These are phyloP conservation scores for Eleginops maclovinus DNA, from an alignment of 2,113 vertebrate genomes.

Conservation along the genomic window DNA sequence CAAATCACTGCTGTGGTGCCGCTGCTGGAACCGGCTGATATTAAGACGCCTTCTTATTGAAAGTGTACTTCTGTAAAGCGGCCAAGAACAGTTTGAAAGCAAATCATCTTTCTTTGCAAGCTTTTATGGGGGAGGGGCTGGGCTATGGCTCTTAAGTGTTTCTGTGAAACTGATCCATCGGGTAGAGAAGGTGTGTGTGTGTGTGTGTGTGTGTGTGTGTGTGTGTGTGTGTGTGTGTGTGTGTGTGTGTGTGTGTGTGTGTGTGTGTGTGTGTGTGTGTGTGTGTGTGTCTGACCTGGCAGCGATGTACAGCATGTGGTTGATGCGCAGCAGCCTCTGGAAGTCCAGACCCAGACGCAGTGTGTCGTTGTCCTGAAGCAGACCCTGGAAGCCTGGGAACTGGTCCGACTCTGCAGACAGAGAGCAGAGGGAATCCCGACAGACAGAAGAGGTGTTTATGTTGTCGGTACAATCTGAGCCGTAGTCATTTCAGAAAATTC, in stretches of 20 bases:
- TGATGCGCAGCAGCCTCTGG: constrained; percentile 88
- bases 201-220: no score
- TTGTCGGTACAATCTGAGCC: background rate
- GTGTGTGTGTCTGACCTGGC: constrained; percentile 81
- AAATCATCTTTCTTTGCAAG: no score
- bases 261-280: background rate
- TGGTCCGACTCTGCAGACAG: constrained; percentile 75
- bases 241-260: background rate
- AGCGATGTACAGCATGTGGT: constrained; percentile 88
- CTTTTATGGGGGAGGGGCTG: no score
- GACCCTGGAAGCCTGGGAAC: constrained; percentile 86
- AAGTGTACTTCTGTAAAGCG: no score
- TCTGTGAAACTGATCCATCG: no score
- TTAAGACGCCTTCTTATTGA: no score
- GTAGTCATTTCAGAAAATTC: no score
- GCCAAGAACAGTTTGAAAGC: no score
- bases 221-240: background rate
- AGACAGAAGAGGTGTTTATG: background rate
- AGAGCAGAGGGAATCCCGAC: background rate
- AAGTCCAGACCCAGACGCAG: constrained; percentile 87
- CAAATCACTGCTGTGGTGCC: no score
- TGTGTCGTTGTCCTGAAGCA: constrained; percentile 83
- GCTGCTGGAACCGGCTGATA: no score
- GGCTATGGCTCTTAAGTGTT: no score
- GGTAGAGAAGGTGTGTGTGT: no score